Conservation (phyloP, 2,888 invertebrate genomes). For the Macrophya alboannulata region DNA sequence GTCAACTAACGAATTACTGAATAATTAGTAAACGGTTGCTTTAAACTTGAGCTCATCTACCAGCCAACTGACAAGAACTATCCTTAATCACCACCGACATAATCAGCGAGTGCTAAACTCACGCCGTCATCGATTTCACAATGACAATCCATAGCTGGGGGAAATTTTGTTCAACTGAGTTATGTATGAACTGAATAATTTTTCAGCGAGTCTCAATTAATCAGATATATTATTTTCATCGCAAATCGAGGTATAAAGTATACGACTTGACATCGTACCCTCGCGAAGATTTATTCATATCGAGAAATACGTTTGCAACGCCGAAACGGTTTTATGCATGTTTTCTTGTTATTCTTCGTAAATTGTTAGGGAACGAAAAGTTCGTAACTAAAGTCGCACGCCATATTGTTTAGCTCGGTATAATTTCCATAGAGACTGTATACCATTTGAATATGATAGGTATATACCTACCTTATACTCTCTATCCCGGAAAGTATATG, state of each 20-base stretch:
- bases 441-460: conserved; percentile 10
- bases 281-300: neutral
- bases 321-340: neutral
- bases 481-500: neutral
- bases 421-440: conserved; percentile 22
- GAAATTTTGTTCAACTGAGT: neutral
- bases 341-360: neutral
- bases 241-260: too few species aligned
- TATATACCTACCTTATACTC: neutral
- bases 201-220: too few species aligned
- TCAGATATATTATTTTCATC: too few species aligned
- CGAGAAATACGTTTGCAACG: neutral
- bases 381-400: neutral
- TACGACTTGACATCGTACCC: neutral
- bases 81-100: neutral
- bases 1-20: conserved; percentile 27
- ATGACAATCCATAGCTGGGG: neutral
- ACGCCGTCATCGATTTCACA: neutral
- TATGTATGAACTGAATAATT: too few species aligned
- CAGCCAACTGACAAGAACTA: conserved; percentile 10
- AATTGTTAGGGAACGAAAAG: neutral
- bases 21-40: conserved; percentile 14
- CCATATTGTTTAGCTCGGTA: neutral
- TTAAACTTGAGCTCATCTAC: conserved; percentile 8
- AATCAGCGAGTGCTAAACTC: neutral